Percentiles rank a stretch among this genome's conserved stretches.
These are phyloP conservation scores for Agrotis puta DNA, from an alignment of 2,888 invertebrate species.

Conservation along the genomic window DNA sequence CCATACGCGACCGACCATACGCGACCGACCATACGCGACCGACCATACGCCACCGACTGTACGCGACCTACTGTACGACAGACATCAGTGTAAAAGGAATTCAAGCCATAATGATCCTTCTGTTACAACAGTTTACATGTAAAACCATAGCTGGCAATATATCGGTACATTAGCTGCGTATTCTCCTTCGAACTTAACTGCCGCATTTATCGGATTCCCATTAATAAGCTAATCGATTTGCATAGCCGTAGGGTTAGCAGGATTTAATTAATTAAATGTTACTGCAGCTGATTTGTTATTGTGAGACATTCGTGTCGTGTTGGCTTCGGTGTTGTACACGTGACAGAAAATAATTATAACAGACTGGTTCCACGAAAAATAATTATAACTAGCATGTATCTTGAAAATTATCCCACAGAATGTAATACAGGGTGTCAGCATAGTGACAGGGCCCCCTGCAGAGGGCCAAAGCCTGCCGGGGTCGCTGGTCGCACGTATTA, in stretches of 20 bases:
- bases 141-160: conserved; percentile 44
- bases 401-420: too few species aligned
- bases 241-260: conserved; percentile 44
- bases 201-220: conserved; percentile 60
- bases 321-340: conserved; percentile 1
- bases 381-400: too few species aligned
- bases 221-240: conserved; percentile 58
- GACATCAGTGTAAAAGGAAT: too few species aligned
- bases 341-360: neutral
- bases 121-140: neutral
- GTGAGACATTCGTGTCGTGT: neutral
- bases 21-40: too few species aligned
- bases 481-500: too few species aligned
- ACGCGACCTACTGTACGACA: too few species aligned
- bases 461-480: too few species aligned
- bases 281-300: conserved; percentile 26
- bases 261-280: conserved; percentile 38
- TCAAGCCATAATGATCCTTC: conserved; percentile 29
- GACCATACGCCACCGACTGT: too few species aligned
- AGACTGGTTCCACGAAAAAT: too few species aligned
- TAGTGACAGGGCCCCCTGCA: too few species aligned
- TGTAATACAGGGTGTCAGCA: too few species aligned
- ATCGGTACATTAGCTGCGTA: conserved; percentile 56
- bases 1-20: too few species aligned
- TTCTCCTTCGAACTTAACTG: conserved; percentile 51